Evolutionary conservation across 2,113 vertebrate genomes (phyloP), one percentile per base, ranked within the genome.

Genomic region (Vimba vimba): DNA sequence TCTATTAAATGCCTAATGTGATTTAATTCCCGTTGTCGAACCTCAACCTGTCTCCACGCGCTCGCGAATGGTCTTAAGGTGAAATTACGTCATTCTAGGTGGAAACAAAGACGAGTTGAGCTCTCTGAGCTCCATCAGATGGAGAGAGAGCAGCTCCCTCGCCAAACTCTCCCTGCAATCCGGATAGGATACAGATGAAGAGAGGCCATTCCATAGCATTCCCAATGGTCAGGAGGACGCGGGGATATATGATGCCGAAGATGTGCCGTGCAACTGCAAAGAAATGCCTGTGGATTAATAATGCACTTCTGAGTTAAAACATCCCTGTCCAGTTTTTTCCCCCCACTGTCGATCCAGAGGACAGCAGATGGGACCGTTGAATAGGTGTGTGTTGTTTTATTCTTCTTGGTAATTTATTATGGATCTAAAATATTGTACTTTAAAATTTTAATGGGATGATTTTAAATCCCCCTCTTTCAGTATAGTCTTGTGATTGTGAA

Each of bases 61-160:
- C 45, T n/a, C 69, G 85, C 52, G 19, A 79, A 79, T 68, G 85
- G 52, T 36, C 36, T 85, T 79, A 83, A 89, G 79, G 87, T 89
- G 85, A 83, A 81, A 88, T 90, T 80, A 89, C 91, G 91, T 92
- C 88, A 91, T 90, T 85, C 64, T 80, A 88, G 83, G 75, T 88
- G 86, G 88, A 90, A 90, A 92, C 90, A 90, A 90, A 89, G 90
- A 86, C 75, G 88, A 55, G 30, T 39, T 27, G 80, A 50, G 62
- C 80, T 66, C 43, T 66, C 60, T 1, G 43, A 30, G 59, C 60
- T 81, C 25, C n/a, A 30, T 45, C 39, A 69, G 64, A 82, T 27
- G 76, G n/a, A 81, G 71, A 82, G 73, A 83, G 83, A 73, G 78
- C 75, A 39, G 59, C 79, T 74, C 64, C 66, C 43, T 69, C 62